Conservation (phyloP, 2,888 invertebrate species). For the Ophraella communa region DNA sequence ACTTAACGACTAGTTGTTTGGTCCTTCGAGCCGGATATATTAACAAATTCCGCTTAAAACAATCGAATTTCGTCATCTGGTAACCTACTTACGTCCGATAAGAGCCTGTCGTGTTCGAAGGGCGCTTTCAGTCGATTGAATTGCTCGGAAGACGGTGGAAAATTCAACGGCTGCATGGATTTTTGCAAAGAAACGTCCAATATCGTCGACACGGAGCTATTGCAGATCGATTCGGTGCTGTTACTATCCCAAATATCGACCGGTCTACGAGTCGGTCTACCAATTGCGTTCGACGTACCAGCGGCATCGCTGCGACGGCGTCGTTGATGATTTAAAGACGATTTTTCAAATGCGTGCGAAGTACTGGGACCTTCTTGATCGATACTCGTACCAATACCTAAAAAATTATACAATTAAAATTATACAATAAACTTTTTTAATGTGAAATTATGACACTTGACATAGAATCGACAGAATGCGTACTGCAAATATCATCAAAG, state of each 20-base stretch:
- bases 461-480: no score
- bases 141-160: slow-evolving; percentile 19
- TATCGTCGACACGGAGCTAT: slow-evolving; percentile 61
- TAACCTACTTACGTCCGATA: slow-evolving; percentile 3
- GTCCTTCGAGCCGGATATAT: no score
- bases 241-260: slow-evolving; percentile 55
- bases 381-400: not conserved
- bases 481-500: no score
- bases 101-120: slow-evolving; percentile 18
- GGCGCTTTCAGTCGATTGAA: slow-evolving; percentile 15
- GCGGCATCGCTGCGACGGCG: slow-evolving; percentile 35
- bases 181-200: slow-evolving; percentile 46
- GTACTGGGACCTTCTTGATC: not conserved
- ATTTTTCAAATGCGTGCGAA: slow-evolving; percentile 47
- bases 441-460: no score
- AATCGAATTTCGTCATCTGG: not conserved
- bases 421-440: no score
- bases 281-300: slow-evolving; percentile 35
- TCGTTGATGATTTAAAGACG: slow-evolving; percentile 40
- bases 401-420: no score
- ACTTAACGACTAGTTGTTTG: no score
- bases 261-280: slow-evolving; percentile 44
- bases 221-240: slow-evolving; percentile 59
- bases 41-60: no score
- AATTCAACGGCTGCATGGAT: slow-evolving; percentile 27